Base-by-base conservation (phyloP, 1,140 invertebrate species). In the Pseudomyrmex flavicornis region DNA sequence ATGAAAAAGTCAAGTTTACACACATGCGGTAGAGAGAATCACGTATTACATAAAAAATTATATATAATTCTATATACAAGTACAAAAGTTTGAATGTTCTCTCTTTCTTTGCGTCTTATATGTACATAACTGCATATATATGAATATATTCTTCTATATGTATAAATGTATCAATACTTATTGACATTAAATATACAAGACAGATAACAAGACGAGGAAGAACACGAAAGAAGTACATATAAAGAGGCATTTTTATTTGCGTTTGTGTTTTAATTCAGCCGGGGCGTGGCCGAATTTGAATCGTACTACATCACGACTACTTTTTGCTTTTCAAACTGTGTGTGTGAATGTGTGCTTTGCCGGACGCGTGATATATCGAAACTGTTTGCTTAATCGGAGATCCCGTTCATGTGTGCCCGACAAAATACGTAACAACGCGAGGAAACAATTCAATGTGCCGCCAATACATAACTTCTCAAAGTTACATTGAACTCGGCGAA, bases 241-340 rank as follows among this genome's bases (percentile, higher is more conserved):
- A 93, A 94, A 94, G 90, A 91, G 92, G 91, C 91, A 91, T 93
- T 35, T 35, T 92, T 94, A 93, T 91, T 89, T 88, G 91, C 91
- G 91, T 93, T 82, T 88, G 88, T 89, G 61, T 87, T 56, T 52
- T 50, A 75, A 93, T 91, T 92, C 88, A 85, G 85, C 89, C 84
- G 35, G 35, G n/a, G 68, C 68, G 85, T 80, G 58, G 84, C 88
- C 90, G 88, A 92, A 93, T 88, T 91, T 90, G 4, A 90, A 87
- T 22, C 91, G 88, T 85, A 91, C 92, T 93, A 93, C 92, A 85
- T 90, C 86, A 92, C 84, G 92, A 93, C 92, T 93, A 93, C 90
- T 59, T 84, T 90, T 35, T 35, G 35, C 7, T 35, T 35, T 35
- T 35, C 35, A 35, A 35, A 35, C 35, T 35, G 35, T 35, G 35